phyloP scores from a whole-genome alignment of 2,797 vertebrate species.

The Thripadectes ignobilis region DNA sequence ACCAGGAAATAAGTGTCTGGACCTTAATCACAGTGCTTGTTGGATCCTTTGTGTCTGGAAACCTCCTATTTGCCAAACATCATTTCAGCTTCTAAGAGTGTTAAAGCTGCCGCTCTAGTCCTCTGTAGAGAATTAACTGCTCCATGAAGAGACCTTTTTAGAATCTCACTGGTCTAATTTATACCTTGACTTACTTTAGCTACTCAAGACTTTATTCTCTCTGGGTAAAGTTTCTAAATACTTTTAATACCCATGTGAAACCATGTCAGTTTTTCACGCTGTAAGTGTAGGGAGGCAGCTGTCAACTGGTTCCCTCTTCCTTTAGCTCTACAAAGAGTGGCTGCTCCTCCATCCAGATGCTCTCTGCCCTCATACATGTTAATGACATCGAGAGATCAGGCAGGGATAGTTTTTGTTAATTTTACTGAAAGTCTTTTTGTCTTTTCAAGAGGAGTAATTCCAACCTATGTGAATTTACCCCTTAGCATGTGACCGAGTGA shows the following conservation, averaged over 20 bases:
- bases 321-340: not conserved
- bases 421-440: not conserved
- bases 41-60: not conserved
- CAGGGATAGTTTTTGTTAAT: not conserved
- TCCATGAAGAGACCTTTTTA: not conserved
- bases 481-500: not conserved
- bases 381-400: not conserved
- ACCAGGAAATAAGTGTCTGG: slow-evolving; percentile 2
- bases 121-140: not conserved
- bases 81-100: not conserved
- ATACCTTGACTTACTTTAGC: not conserved
- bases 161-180: not conserved
- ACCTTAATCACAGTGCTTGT: not conserved
- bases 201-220: not conserved
- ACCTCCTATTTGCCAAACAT: not conserved
- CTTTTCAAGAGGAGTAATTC: not conserved
- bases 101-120: not conserved
- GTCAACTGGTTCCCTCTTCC: not conserved
- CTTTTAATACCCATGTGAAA: not conserved
- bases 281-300: not conserved
- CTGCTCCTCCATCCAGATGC: not conserved
- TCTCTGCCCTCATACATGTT: not conserved
- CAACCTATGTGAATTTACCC: not conserved
- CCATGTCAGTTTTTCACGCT: not conserved
- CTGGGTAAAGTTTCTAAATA: not conserved